Evolutionary conservation across 2,888 invertebrate genomes (phyloP).

Genomic region (Drosophila sordidula): DNA sequence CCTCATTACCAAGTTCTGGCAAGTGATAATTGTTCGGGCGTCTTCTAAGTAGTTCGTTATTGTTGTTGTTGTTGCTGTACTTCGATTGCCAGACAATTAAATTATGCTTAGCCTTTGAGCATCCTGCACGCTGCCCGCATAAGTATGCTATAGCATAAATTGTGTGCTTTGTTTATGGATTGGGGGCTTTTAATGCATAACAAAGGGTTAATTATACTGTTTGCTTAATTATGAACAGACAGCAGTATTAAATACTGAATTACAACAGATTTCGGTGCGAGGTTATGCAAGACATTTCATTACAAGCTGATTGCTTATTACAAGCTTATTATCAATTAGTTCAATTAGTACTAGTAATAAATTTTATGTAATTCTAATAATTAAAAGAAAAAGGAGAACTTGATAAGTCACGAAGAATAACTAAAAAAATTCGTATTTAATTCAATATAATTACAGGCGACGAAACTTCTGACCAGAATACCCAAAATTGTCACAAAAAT

Average conservation of each 20-base stretch:
- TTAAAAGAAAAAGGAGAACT: too few species aligned
- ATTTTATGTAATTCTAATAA: too few species aligned
- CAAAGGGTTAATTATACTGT: constrained; percentile 9
- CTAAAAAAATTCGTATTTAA: too few species aligned
- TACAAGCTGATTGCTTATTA: too few species aligned
- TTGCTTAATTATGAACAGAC: constrained; percentile 1
- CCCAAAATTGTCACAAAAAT: too few species aligned
- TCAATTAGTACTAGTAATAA: too few species aligned
- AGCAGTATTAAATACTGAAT: not conserved
- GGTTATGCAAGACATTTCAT: too few species aligned
- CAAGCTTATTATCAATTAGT: too few species aligned
- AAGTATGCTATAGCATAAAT: constrained; percentile 44
- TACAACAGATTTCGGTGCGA: not conserved
- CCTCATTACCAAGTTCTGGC: constrained; percentile 37
- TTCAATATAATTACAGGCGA: too few species aligned
- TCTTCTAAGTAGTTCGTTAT: constrained; percentile 11
- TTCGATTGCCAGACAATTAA: constrained; percentile 66
- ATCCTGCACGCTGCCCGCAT: constrained; percentile 24
- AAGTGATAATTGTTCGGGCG: constrained; percentile 55
- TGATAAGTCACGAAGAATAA: too few species aligned
- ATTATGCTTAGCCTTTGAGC: constrained; percentile 54
- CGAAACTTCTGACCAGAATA: too few species aligned
- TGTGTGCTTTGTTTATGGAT: constrained; percentile 8
- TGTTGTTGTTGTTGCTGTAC: constrained; percentile 23
- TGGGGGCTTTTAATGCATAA: not conserved